phyloP scores from a whole-genome alignment of 2,888 invertebrate species.

The Lucinisca nassula region DNA sequence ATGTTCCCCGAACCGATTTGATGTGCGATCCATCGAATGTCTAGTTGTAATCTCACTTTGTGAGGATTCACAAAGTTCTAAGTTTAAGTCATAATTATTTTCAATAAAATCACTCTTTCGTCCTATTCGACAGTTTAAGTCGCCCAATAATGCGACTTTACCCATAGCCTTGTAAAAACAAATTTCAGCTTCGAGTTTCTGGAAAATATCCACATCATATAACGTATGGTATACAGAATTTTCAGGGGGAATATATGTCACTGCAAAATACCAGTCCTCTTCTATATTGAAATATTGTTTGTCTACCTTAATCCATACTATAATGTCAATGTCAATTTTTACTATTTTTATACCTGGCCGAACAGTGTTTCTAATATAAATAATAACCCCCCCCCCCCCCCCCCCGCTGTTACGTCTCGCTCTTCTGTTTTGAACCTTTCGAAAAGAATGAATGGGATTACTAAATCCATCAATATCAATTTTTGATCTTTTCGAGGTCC shows the following conservation, averaged over 20 bases:
- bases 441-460: neutral
- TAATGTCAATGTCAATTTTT: neutral
- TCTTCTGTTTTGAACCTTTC: neutral
- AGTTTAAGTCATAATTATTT: neutral
- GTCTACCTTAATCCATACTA: neutral
- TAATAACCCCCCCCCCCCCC: neutral
- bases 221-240: neutral
- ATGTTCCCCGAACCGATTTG: conserved; percentile 14
- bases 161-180: neutral
- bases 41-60: neutral
- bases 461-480: neutral
- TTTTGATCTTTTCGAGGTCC: neutral
- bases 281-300: neutral
- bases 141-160: neutral
- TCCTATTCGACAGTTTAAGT: conserved; percentile 11
- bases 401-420: neutral
- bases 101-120: conserved; percentile 4
- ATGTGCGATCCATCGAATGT: neutral
- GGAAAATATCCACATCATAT: neutral
- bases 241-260: conserved; percentile 23
- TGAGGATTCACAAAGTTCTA: no score
- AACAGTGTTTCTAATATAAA: neutral
- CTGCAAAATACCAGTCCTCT: conserved; percentile 5
- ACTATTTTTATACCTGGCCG: neutral
- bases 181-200: conserved; percentile 18